Evolutionary conservation across 2,113 vertebrate genomes (phyloP).

Genomic region (Labeo catla): DNA sequence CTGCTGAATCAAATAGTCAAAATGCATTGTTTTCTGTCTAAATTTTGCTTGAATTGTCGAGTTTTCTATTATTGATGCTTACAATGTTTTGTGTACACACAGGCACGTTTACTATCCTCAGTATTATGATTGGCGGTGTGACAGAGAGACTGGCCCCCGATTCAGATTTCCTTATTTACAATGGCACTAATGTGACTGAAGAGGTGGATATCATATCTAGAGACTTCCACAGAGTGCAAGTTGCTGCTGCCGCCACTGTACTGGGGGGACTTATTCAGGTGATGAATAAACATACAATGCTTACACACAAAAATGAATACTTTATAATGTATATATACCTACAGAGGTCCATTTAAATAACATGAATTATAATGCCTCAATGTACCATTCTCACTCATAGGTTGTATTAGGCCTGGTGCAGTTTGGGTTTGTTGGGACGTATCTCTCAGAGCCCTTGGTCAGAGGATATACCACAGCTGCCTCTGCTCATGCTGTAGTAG

Average conservation of each 20-base stretch:
- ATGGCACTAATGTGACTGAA: constrained; percentile 73
- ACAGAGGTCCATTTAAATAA: not conserved
- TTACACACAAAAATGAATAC: not conserved
- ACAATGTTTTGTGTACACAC: constrained; percentile 29
- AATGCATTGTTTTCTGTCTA: not conserved
- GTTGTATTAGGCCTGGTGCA: constrained; percentile 87
- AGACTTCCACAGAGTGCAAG: constrained; percentile 78
- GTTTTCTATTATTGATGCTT: not conserved
- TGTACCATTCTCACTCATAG: constrained; percentile 65
- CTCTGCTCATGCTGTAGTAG: constrained; percentile 85
- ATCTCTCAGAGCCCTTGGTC: constrained; percentile 92
- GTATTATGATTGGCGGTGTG: constrained; percentile 93
- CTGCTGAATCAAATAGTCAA: not conserved
- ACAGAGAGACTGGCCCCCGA: constrained; percentile 84
- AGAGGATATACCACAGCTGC: constrained; percentile 91
- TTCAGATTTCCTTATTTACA: constrained; percentile 66
- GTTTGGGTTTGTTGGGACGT: constrained; percentile 95
- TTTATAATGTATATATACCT: not conserved
- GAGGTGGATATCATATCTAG: constrained; percentile 65
- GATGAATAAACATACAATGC: constrained; percentile 11
- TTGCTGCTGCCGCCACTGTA: constrained; percentile 86
- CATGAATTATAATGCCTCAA: not conserved
- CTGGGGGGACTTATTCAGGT: constrained; percentile 93
- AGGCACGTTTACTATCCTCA: constrained; percentile 95
- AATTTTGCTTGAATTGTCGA: not conserved